These are phyloP conservation scores for Melanchra persicariae DNA, from an alignment of 2,888 invertebrate genomes.

Conservation along the genomic window DNA sequence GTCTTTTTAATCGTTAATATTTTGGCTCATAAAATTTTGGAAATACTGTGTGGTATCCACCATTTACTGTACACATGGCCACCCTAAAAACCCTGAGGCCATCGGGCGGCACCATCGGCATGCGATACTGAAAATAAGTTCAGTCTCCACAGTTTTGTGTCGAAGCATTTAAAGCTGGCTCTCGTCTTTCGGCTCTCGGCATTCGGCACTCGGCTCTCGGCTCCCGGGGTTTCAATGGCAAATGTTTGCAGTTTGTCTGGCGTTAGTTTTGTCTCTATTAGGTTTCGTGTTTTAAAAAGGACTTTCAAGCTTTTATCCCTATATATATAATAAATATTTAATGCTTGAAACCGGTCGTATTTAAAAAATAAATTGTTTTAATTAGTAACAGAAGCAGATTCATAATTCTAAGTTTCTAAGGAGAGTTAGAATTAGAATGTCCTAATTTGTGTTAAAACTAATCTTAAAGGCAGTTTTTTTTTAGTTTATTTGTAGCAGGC, in stretches of 20 bases:
- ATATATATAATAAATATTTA: no score
- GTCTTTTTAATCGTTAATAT: no score
- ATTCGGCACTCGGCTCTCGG: slow-evolving; percentile 5
- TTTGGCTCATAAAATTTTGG: no score
- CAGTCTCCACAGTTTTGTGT: slow-evolving; percentile 55
- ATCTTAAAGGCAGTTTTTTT: no score
- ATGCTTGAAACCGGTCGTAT: no score
- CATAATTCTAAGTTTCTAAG: no score
- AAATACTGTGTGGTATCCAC: not conserved
- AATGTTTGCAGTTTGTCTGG: slow-evolving; percentile 54
- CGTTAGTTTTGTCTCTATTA: slow-evolving; percentile 35
- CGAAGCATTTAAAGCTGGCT: slow-evolving; percentile 53
- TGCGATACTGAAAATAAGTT: slow-evolving; percentile 65
- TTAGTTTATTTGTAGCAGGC: no score
- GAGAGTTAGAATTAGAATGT: no score
- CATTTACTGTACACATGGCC: slow-evolving; percentile 16
- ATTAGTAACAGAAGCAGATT: no score
- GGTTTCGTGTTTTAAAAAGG: slow-evolving; percentile 6
- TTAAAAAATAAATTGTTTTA: no score
- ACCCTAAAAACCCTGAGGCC: slow-evolving; percentile 35
- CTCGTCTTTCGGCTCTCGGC: slow-evolving; percentile 38
- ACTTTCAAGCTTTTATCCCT: no score
- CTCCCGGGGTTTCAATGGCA: slow-evolving; percentile 23
- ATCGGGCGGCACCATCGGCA: slow-evolving; percentile 50
- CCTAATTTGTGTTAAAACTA: no score